Conservation (phyloP, 1,140 invertebrate species). For the Halictus rubicundus region DNA sequence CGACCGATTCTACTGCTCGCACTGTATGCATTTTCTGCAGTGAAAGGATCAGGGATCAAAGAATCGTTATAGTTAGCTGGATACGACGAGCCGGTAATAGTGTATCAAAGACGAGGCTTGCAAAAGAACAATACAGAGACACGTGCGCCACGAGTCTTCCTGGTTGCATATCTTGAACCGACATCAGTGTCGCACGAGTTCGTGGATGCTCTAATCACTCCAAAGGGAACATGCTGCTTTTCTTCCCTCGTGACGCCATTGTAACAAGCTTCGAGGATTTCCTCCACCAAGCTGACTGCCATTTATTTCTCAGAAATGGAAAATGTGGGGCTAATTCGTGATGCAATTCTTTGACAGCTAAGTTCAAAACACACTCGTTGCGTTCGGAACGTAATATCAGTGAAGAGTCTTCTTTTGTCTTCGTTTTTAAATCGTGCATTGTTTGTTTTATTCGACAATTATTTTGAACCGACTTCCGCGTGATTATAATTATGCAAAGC, state of each 20-base stretch:
- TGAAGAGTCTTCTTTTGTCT: too few relatives aligned
- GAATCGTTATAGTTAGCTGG: slow-evolving; percentile 34
- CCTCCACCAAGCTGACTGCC: not conserved
- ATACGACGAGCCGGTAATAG: slow-evolving; percentile 33
- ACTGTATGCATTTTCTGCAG: too few relatives aligned
- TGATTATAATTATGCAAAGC: too few relatives aligned
- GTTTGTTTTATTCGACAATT: too few relatives aligned
- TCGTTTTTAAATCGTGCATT: too few relatives aligned
- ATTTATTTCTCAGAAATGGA: not conserved
- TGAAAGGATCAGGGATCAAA: not conserved
- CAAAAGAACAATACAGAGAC: slow-evolving; percentile 23
- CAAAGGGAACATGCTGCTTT: slow-evolving; percentile 9
- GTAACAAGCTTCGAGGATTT: not conserved
- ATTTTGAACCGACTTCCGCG: too few relatives aligned
- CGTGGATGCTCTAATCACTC: slow-evolving; percentile 27
- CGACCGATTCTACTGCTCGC: too few relatives aligned
- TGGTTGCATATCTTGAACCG: slow-evolving; percentile 6
- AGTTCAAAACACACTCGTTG: too few relatives aligned
- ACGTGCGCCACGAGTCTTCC: slow-evolving; percentile 1
- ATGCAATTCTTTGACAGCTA: too few relatives aligned
- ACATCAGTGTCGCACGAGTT: not conserved
- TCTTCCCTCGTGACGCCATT: not conserved
- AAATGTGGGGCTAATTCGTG: not conserved
- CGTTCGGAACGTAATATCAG: too few relatives aligned
- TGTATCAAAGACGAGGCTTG: slow-evolving; percentile 31